Base-by-base conservation (phyloP, 2,797 vertebrate species). In the Chromobotia macracanthus region DNA sequence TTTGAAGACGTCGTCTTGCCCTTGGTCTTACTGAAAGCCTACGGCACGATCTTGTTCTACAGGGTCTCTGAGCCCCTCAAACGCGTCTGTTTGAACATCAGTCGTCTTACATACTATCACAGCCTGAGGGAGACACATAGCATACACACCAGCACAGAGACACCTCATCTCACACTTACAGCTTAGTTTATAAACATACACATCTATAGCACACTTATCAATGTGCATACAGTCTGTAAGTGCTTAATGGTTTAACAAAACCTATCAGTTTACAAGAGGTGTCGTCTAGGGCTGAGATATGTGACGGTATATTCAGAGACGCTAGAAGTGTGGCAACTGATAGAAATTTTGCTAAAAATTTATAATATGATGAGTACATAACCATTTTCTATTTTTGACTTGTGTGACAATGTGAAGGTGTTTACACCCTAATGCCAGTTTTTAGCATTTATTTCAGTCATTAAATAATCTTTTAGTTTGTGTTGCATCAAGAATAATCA, bases 1-100 rank as follows among this genome's bases (percentile, higher is more conserved):
- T 97, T 96, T 98, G 95, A 97, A 96, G 95, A 94, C 84, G 87
- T 88, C 91, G 88, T 89, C 90, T 91, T 94, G 87, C 89, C 94
- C 89, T 91, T 91, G 86, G 91, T 91, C 91, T 86, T 90, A 89
- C 77, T 86, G 85, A 85, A 91, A 91, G 94, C 93, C 92, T 89
- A 90, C 19, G 93, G 94, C 93, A 81, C 92, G 90, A 95, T 94
- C 95, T 95, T 88, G 93, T 93, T 95, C 92, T 94, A 92, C 93
- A 90, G 93, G 92, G 92, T 95, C 74, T 64, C 53, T 44, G 90
- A 92, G 93, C 91, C 90, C 88, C 92, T 90, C 92, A 92, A 89
- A 74, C 88, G 90, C 87, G 89, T 89, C 92, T 90, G 92, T 96
- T 95, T 96, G 95, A 97, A 96, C 94, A 94, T 89, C 90, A 92